These are phyloP conservation scores for Centroberyx gerrardi DNA, from an alignment of 2,797 vertebrate genomes.

Conservation along the genomic window DNA sequence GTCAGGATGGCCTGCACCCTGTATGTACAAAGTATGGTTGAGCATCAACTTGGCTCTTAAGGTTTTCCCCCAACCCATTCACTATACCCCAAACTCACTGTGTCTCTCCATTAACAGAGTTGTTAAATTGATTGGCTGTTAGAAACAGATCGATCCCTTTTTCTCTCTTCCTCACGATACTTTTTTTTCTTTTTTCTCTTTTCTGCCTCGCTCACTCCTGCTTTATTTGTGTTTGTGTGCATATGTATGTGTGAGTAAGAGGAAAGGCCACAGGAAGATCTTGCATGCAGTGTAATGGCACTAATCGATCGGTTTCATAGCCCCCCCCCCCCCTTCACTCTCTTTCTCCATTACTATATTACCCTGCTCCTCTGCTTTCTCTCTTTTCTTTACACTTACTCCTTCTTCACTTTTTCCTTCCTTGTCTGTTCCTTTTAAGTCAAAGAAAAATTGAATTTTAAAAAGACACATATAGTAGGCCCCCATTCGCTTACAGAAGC, in stretches of 20 bases:
- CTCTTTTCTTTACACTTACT: slow-evolving; percentile 42
- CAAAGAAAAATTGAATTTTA: slow-evolving; percentile 62
- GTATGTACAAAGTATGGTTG: slow-evolving; percentile 24
- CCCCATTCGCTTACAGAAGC: slow-evolving; percentile 77
- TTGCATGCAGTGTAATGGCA: slow-evolving; percentile 63
- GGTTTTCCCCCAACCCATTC: slow-evolving; percentile 44
- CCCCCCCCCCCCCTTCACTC: slow-evolving; percentile 33
- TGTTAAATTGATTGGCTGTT: slow-evolving; percentile 85
- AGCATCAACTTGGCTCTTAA: slow-evolving; percentile 71
- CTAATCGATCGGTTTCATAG: slow-evolving; percentile 73
- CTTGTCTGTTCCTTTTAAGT: slow-evolving; percentile 68
- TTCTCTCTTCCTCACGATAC: slow-evolving; percentile 63
- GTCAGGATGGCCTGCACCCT: background rate
- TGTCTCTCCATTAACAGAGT: slow-evolving; percentile 84
- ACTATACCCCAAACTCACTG: slow-evolving; percentile 67
- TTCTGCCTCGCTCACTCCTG: slow-evolving; percentile 47
- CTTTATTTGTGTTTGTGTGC: slow-evolving; percentile 37
- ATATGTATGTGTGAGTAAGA: slow-evolving; percentile 45
- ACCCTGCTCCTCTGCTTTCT: slow-evolving; percentile 23
- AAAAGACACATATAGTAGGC: slow-evolving; percentile 70
- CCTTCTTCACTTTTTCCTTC: slow-evolving; percentile 25
- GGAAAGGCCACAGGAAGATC: slow-evolving; percentile 67
- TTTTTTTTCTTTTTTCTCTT: slow-evolving; percentile 10
- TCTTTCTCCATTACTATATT: slow-evolving; percentile 5
- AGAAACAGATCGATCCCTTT: slow-evolving; percentile 79